These are phyloP conservation scores for Eunapius fragilis DNA, from an alignment of 37 sponge, comb jelly and placozoan species.

Conservation along the genomic window DNA sequence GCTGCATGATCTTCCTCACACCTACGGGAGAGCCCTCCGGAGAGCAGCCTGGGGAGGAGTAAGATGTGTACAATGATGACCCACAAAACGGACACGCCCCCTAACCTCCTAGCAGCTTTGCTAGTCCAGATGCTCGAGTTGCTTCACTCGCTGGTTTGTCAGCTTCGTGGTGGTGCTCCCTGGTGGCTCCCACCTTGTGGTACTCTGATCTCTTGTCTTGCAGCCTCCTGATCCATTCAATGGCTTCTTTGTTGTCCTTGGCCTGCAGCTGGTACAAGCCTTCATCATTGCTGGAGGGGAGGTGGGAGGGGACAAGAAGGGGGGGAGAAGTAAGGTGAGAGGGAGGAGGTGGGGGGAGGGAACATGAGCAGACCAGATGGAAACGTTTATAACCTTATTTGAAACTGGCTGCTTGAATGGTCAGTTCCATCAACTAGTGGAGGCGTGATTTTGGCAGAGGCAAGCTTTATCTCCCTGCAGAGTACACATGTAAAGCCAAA, in stretches of 20 bases:
- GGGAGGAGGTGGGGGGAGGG: neutral
- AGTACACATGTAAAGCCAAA: neutral
- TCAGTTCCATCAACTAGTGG: conserved; percentile 14
- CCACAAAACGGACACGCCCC: neutral
- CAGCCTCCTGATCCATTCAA: conserved; percentile 59
- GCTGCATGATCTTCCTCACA: neutral
- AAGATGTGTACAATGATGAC: neutral
- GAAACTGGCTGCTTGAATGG: conserved; percentile 9
- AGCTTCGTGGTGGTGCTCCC: neutral
- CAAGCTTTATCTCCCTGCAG: conserved; percentile 45
- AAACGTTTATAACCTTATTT: conserved; percentile 20
- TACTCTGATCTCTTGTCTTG: conserved; percentile 26
- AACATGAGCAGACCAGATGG: neutral
- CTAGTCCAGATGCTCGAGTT: conserved; percentile 20
- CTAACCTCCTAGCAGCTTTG: conserved; percentile 19
- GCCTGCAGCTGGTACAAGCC: conserved; percentile 38
- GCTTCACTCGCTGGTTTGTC: neutral
- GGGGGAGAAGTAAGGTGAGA: neutral
- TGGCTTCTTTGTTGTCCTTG: conserved; percentile 4
- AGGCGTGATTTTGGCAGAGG: conserved; percentile 54
- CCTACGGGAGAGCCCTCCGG: neutral
- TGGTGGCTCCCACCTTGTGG: neutral
- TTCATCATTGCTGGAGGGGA: conserved; percentile 9
- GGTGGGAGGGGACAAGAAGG: neutral
- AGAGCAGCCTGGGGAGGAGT: neutral